Conservation (phyloP, 2,888 invertebrate species). For the Dolichomitus sp. region DNA sequence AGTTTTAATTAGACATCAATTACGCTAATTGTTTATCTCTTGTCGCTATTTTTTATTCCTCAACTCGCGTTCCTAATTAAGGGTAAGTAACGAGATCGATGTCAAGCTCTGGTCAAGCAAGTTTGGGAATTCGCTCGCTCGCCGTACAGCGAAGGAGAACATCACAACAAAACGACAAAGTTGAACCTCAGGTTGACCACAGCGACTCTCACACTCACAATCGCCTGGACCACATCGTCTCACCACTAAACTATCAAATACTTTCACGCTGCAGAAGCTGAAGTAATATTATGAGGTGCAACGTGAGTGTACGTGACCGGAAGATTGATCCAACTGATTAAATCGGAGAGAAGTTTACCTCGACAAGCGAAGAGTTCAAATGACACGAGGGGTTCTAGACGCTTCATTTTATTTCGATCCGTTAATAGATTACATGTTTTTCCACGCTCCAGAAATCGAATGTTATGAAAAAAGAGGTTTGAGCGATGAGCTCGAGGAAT, state of each 20-base stretch:
- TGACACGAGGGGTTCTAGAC: not conserved
- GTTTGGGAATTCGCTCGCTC: not conserved
- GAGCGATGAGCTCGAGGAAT: slow-evolving; percentile 5
- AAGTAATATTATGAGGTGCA: not conserved
- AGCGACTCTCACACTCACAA: not conserved
- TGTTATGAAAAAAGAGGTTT: not conserved
- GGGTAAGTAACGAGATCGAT: not conserved
- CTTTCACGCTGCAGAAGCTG: not conserved
- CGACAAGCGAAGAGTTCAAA: not conserved
- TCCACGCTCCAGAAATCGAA: slow-evolving; percentile 8
- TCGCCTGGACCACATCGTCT: not conserved
- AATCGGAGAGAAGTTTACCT: not conserved
- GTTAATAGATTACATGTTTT: slow-evolving; percentile 1
- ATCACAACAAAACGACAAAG: not conserved
- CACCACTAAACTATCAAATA: not conserved
- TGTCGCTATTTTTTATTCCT: not conserved
- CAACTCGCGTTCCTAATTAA: not conserved
- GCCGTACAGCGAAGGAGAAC: not conserved
- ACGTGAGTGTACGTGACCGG: slow-evolving; percentile 1
- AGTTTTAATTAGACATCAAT: not conserved
- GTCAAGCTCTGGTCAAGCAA: not conserved
- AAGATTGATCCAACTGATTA: not conserved
- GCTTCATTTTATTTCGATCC: not conserved
- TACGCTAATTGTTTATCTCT: not conserved
- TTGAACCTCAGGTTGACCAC: not conserved